A percentile compares a stretch with the other conserved stretches of the same genome.
These are phyloP conservation scores for Cataglyphis cursor DNA, from an alignment of 2,888 invertebrate genomes.

Conservation along the genomic window DNA sequence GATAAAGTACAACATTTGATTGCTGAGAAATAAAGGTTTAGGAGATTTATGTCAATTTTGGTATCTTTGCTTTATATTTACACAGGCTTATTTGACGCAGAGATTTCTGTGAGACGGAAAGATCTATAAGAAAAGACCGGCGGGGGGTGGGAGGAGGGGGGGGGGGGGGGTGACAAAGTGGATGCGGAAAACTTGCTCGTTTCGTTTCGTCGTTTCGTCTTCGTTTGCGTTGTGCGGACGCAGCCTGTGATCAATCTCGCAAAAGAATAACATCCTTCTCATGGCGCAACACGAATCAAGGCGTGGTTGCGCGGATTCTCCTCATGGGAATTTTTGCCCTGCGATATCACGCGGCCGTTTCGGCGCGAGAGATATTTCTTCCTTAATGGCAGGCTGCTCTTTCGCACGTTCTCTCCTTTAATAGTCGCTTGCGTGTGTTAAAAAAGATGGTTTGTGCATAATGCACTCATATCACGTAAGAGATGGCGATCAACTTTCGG, in stretches of 20 bases:
- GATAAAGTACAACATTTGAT: background rate
- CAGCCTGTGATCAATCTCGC: constrained; percentile 61
- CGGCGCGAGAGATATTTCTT: constrained; percentile 72
- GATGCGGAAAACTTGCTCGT: constrained; percentile 27
- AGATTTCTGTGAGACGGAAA: background rate
- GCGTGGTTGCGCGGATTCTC: constrained; percentile 64
- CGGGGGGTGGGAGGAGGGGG: background rate
- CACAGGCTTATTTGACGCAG: constrained; percentile 5
- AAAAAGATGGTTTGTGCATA: constrained; percentile 27
- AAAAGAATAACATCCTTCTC: constrained; percentile 73
- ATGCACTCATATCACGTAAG: background rate
- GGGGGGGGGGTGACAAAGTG: constrained; percentile 15
- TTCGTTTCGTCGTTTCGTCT: constrained; percentile 22
- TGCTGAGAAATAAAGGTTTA: background rate
- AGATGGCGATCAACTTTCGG: constrained; percentile 2
- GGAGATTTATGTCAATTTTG: background rate
- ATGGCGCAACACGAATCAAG: constrained; percentile 69
- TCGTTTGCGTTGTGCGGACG: constrained; percentile 46
- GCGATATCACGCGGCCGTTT: constrained; percentile 69
- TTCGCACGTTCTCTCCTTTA: constrained; percentile 41
- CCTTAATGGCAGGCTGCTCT: constrained; percentile 74
- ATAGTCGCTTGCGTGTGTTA: constrained; percentile 26
- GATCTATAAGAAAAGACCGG: background rate
- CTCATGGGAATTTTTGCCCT: constrained; percentile 69
- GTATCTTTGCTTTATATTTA: constrained; percentile 8